These are phyloP conservation scores for Eulithis prunata DNA, from an alignment of 2,888 invertebrate species.

Conservation along the genomic window DNA sequence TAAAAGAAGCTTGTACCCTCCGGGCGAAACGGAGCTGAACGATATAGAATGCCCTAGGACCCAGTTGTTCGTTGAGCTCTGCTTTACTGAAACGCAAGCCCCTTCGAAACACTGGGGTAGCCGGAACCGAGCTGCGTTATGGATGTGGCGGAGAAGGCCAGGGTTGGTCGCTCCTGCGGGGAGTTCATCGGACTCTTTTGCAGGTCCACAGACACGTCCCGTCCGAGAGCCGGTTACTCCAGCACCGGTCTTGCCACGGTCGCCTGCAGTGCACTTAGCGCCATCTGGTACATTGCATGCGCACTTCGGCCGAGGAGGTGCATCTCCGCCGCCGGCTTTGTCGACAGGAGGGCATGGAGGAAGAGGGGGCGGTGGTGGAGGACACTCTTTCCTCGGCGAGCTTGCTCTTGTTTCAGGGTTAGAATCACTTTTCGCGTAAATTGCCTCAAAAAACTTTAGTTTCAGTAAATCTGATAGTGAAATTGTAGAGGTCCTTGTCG, in stretches of 20 bases:
- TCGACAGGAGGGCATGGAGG: constrained; percentile 29
- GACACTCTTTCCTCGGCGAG: constrained; percentile 50
- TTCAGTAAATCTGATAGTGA: constrained; percentile 63
- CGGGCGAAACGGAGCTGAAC: constrained; percentile 78
- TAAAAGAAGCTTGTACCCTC: constrained; percentile 73
- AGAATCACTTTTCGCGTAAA: constrained; percentile 64
- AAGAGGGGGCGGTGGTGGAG: constrained; percentile 10
- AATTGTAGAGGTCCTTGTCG: constrained; percentile 45
- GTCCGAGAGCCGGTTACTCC: constrained; percentile 76
- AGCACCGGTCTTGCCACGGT: constrained; percentile 77
- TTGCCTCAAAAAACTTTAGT: constrained; percentile 61
- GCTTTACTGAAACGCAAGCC: constrained; percentile 69
- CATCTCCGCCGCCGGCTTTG: constrained; percentile 36
- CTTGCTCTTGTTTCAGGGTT: constrained; percentile 47
- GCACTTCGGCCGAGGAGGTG: constrained; percentile 43
- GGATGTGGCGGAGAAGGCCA: constrained; percentile 73
- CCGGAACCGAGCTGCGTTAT: constrained; percentile 72
- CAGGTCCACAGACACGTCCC: constrained; percentile 44
- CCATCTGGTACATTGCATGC: constrained; percentile 48
- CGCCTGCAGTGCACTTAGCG: constrained; percentile 53
- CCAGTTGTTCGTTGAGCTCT: constrained; percentile 66
- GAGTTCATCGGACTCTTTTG: constrained; percentile 54
- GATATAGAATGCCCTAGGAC: constrained; percentile 72
- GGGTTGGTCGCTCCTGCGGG: constrained; percentile 67
- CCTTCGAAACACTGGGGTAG: constrained; percentile 81